Evolutionary conservation across 2,797 vertebrate species (phyloP).

Genomic region (Falco naumanni): DNA sequence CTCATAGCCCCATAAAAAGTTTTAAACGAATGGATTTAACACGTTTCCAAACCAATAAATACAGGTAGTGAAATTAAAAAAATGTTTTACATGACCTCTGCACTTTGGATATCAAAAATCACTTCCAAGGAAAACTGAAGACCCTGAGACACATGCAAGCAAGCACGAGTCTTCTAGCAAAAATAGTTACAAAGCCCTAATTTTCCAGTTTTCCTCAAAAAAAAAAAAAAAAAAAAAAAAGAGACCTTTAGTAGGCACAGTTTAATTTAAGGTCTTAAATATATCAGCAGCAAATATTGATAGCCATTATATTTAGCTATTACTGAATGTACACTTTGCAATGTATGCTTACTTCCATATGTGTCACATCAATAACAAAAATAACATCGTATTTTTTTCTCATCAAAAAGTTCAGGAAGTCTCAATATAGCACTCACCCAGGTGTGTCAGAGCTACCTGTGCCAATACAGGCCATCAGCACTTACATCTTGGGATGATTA

Average conservation of each 20-base stretch:
- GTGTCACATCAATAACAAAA: background rate
- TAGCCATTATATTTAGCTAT: background rate
- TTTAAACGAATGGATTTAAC: conserved; percentile 39
- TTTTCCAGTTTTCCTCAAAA: conserved; percentile 74
- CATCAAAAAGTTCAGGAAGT: background rate
- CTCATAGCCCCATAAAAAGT: conserved; percentile 52
- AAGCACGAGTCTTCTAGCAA: conserved; percentile 73
- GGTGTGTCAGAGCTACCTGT: background rate
- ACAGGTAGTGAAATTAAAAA: conserved; percentile 43
- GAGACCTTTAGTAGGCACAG: conserved; percentile 68
- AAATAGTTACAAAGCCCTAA: conserved; percentile 68
- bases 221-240: background rate
- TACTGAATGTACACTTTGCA: conserved; percentile 32
- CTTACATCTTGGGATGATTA: background rate
- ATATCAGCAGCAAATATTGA: conserved; percentile 62
- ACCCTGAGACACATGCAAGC: conserved; percentile 69
- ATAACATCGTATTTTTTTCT: background rate
- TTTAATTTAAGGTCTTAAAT: conserved; percentile 67
- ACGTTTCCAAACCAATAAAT: conserved; percentile 71
- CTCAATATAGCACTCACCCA: background rate
- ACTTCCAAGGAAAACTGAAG: conserved; percentile 74
- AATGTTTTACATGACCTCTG: conserved; percentile 49
- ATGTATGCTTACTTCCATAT: conserved; percentile 1
- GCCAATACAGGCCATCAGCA: background rate
- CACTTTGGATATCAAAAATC: conserved; percentile 70